Percentiles rank a stretch among this genome's conserved stretches.
Conservation (phyloP, 23 tunicate species). For the Ascidia mentula region DNA sequence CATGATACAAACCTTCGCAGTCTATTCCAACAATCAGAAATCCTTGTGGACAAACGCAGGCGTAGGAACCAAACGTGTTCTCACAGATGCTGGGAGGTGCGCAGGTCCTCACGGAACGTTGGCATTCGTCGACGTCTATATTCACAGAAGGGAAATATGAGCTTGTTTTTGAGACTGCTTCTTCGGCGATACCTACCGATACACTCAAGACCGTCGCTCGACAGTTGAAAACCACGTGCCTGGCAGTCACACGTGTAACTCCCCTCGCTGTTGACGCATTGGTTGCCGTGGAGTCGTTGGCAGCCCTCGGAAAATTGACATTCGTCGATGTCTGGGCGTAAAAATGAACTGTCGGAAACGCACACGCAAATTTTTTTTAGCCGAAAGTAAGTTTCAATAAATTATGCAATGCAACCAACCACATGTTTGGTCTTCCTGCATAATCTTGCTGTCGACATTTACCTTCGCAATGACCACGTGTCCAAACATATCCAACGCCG, state of each 20-base stretch:
- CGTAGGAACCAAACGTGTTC: constrained; percentile 56
- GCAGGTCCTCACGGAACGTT: constrained; percentile 16
- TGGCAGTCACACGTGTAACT: constrained; percentile 66
- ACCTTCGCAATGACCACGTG: constrained; percentile 61
- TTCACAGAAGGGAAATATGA: neutral
- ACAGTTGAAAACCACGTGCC: constrained; percentile 35
- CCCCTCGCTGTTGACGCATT: constrained; percentile 60
- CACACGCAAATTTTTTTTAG: too few relatives aligned
- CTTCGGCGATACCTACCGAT: constrained; percentile 3
- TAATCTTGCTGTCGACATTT: neutral
- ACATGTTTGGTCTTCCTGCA: too few relatives aligned
- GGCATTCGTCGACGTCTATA: constrained; percentile 79
- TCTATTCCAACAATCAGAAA: constrained; percentile 14
- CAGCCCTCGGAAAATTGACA: constrained; percentile 61
- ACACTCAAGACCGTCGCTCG: constrained; percentile 16
- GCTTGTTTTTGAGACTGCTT: neutral
- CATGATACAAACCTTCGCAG: constrained; percentile 34
- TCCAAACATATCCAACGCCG: constrained; percentile 53
- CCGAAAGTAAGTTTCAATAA: too few relatives aligned
- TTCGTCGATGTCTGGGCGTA: constrained; percentile 74
- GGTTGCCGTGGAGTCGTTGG: constrained; percentile 36
- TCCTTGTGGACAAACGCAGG: constrained; percentile 55
- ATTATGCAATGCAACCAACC: too few relatives aligned
- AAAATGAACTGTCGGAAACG: too few relatives aligned
- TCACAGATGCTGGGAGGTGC: constrained; percentile 53